Conservation (phyloP, 2,113 vertebrate species). For the Argyrosomus japonicus region DNA sequence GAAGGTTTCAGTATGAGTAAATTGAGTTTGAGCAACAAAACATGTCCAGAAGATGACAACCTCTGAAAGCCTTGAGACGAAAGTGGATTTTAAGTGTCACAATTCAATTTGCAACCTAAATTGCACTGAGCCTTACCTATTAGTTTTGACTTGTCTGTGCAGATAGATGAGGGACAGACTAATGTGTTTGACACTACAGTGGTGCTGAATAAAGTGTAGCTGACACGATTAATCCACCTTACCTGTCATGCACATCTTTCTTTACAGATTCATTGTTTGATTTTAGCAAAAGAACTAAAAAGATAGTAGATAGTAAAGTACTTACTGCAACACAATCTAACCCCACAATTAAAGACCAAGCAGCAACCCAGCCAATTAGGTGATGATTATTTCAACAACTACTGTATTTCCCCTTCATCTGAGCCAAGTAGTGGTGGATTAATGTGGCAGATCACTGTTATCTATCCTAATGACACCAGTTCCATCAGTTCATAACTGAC, state of each 20-base stretch:
- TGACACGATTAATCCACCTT: neutral
- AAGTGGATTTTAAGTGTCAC: conserved; percentile 47
- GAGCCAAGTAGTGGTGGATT: conserved; percentile 51
- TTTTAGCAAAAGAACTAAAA: neutral
- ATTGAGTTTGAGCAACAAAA: conserved; percentile 56
- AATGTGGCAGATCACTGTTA: conserved; percentile 57
- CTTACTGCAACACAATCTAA: neutral
- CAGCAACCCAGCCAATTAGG: conserved; percentile 38
- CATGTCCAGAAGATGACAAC: conserved; percentile 36
- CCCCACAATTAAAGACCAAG: conserved; percentile 3
- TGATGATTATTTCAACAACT: conserved; percentile 5
- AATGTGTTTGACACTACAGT: conserved; percentile 35
- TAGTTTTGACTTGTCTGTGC: conserved; percentile 7
- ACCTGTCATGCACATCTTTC: neutral
- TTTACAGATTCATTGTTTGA: neutral
- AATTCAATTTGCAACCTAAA: conserved; percentile 57
- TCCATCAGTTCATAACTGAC: conserved; percentile 57
- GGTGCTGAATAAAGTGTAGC: neutral
- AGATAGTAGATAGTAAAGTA: neutral
- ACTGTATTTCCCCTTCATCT: conserved; percentile 26
- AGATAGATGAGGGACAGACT: conserved; percentile 9
- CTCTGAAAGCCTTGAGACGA: conserved; percentile 22
- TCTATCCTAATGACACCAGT: conserved; percentile 45
- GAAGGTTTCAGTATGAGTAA: conserved; percentile 42
- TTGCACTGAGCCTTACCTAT: conserved; percentile 22